These are phyloP conservation scores for Tetraodon nigroviridis DNA, from an alignment of 2,113 vertebrate species.

Conservation along the genomic window DNA sequence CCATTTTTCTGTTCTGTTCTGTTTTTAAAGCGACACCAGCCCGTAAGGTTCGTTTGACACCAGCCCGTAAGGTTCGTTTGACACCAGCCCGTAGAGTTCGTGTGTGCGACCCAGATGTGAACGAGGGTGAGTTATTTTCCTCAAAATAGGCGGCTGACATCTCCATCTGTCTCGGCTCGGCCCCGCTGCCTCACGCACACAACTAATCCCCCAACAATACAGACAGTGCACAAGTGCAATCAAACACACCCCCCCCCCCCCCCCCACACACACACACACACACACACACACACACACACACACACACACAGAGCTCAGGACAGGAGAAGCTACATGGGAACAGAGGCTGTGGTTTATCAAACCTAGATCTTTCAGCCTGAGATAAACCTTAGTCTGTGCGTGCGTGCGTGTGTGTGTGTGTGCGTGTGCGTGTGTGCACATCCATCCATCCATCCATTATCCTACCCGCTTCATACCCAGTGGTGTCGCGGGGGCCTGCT, in stretches of 20 bases:
- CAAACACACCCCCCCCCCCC: not conserved
- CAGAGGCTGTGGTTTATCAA: not conserved
- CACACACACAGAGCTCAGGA: not conserved
- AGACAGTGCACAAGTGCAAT: slow-evolving; percentile 3
- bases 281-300: slow-evolving; percentile 2
- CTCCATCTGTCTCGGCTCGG: slow-evolving; percentile 22
- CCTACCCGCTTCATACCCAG: no score
- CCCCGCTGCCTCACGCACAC: slow-evolving; percentile 7
- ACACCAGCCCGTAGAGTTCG: slow-evolving; percentile 7
- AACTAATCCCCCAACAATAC: not conserved
- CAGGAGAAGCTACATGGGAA: slow-evolving; percentile 26
- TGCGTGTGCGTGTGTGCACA: not conserved
- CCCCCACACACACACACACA: slow-evolving; percentile 6
- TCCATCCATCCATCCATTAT: not conserved
- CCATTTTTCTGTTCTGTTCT: not conserved
- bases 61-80: not conserved
- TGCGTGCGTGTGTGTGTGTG: not conserved
- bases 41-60: slow-evolving; percentile 1
- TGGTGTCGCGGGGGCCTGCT: no score
- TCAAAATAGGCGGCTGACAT: slow-evolving; percentile 44
- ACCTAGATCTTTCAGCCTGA: not conserved
- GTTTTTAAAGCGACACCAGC: not conserved
- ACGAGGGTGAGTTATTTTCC: slow-evolving; percentile 39
- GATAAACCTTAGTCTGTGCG: not conserved
- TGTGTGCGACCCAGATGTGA: slow-evolving; percentile 26